These are phyloP conservation scores for Agonopterix arenella DNA, from an alignment of 2,888 invertebrate species.

Conservation along the genomic window DNA sequence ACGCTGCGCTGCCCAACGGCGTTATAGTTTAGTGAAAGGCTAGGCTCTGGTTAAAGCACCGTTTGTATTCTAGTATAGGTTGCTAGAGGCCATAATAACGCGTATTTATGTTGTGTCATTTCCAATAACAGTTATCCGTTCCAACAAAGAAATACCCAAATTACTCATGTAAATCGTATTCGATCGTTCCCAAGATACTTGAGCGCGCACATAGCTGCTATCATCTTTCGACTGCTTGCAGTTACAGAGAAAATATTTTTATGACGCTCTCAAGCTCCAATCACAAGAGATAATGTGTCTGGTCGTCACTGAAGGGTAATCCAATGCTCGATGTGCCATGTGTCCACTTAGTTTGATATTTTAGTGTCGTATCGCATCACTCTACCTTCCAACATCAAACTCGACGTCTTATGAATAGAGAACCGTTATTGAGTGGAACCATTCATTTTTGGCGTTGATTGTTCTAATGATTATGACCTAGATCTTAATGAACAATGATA, in stretches of 20 bases:
- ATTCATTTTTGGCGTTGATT: conserved; percentile 49
- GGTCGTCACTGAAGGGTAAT: conserved; percentile 51
- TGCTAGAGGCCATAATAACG: conserved; percentile 1
- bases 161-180: conserved; percentile 8
- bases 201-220: conserved; percentile 12
- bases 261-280: conserved; percentile 54
- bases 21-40: background rate
- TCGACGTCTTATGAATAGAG: conserved; percentile 17
- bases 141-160: background rate
- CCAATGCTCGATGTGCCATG: conserved; percentile 46
- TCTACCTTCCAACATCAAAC: conserved; percentile 25
- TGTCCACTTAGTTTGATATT: conserved; percentile 33
- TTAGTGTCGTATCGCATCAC: conserved; percentile 14
- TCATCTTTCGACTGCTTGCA: conserved; percentile 11
- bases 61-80: background rate
- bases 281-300: conserved; percentile 58
- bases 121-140: conserved; percentile 2
- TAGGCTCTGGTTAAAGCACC: background rate
- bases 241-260: conserved; percentile 50
- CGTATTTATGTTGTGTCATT: background rate
- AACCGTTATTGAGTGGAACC: conserved; percentile 8
- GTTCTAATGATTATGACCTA: conserved; percentile 62
- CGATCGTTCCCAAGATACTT: conserved; percentile 30
- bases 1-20: background rate
- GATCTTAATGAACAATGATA: conserved; percentile 29